Conservation (phyloP, 2,888 invertebrate genomes). For the Lepidocyrtinus sp. region DNA sequence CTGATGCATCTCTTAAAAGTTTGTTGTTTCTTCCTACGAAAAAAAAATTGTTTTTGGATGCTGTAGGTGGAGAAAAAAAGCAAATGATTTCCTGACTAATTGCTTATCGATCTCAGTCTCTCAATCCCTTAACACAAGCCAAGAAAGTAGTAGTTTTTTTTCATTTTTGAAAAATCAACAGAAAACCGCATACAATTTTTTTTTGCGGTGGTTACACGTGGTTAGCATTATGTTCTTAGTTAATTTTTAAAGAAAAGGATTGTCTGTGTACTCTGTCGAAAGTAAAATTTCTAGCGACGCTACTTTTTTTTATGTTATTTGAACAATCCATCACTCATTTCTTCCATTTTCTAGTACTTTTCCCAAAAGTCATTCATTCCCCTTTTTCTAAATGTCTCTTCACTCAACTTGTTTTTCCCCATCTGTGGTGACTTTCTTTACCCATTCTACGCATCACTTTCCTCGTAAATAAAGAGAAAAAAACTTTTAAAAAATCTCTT, state of each 20-base stretch:
- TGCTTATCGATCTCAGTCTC: constrained; percentile 66
- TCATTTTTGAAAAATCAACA: background rate
- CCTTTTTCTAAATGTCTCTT: constrained; percentile 9
- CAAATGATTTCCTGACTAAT: constrained; percentile 67
- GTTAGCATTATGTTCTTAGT: too few species aligned
- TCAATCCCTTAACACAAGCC: background rate
- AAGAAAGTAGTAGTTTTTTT: background rate
- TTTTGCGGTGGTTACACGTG: too few species aligned
- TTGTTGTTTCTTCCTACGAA: constrained; percentile 21
- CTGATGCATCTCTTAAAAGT: background rate
- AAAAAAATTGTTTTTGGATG: too few species aligned
- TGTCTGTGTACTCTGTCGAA: too few species aligned
- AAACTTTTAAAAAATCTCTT: too few species aligned
- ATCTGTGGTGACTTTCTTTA: too few species aligned
- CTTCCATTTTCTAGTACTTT: constrained; percentile 46
- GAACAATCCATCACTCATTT: constrained; percentile 69
- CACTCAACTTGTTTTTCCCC: background rate
- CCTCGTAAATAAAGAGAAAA: too few species aligned
- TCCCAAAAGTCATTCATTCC: constrained; percentile 35
- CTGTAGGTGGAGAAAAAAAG: constrained; percentile 43
- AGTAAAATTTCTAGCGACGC: too few species aligned
- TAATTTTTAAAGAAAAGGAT: too few species aligned
- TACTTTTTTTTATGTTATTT: constrained; percentile 34
- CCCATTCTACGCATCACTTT: too few species aligned
- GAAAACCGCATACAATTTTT: too few species aligned